phyloP scores from a whole-genome alignment of 2,113 vertebrate genomes.

The Rissa tridactyla region DNA sequence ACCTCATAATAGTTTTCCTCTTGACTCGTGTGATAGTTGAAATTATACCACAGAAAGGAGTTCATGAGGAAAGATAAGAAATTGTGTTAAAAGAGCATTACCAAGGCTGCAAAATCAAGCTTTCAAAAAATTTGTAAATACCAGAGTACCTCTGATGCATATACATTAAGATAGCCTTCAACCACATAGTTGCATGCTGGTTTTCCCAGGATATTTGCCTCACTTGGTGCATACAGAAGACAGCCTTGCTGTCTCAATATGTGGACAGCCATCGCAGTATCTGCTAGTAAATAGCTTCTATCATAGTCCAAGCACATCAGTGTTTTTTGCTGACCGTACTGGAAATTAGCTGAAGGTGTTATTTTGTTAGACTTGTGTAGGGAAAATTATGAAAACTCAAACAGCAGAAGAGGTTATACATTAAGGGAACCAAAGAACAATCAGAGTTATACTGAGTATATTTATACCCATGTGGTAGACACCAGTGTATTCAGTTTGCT shows the following conservation, averaged over 20 bases:
- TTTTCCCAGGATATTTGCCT: background rate
- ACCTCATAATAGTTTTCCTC: background rate
- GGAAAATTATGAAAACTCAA: background rate
- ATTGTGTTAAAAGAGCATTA: background rate
- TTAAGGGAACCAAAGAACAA: background rate
- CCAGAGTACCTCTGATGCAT: background rate
- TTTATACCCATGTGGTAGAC: background rate
- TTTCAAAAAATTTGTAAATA: background rate
- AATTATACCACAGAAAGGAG: background rate
- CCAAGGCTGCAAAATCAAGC: background rate
- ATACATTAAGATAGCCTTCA: background rate
- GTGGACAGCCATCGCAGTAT: background rate
- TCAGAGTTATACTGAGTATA: background rate
- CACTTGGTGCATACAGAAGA: background rate
- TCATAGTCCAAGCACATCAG: background rate
- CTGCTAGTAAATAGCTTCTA: background rate
- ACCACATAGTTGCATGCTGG: background rate
- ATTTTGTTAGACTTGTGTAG: background rate
- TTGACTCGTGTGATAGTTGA: background rate
- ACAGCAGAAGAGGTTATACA: background rate
- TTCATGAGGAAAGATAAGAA: background rate
- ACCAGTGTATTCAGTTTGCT: background rate
- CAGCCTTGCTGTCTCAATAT: background rate
- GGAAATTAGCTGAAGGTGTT: background rate
- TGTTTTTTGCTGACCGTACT: background rate